Evolutionary conservation across 2,113 vertebrate genomes (phyloP).

Genomic region (human (Homo sapiens)): GRCh38 chr6:16471501-16472000

Average conservation of each 20-base stretch:
- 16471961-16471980: background rate
- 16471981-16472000: background rate
- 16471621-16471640: background rate
- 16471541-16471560: too few relatives aligned
- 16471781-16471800: too few relatives aligned
- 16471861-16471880: background rate
- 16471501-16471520: background rate
- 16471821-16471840: background rate
- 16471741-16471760: background rate
- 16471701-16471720: accelerated
- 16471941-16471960: background rate
- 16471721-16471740: background rate
- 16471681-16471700: accelerated
- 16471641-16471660: background rate
- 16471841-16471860: background rate
- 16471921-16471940: background rate
- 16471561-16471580: background rate
- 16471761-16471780: background rate
- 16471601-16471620: too few relatives aligned
- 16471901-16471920: background rate
- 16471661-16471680: background rate
- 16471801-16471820: background rate
- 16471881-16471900: background rate
- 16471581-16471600: background rate
- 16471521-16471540: background rate